Percentiles rank a stretch among this genome's conserved stretches.
Evolutionary conservation across 2,888 invertebrate species (phyloP).

Genomic region (Stenchaetothrips biformis): DNA sequence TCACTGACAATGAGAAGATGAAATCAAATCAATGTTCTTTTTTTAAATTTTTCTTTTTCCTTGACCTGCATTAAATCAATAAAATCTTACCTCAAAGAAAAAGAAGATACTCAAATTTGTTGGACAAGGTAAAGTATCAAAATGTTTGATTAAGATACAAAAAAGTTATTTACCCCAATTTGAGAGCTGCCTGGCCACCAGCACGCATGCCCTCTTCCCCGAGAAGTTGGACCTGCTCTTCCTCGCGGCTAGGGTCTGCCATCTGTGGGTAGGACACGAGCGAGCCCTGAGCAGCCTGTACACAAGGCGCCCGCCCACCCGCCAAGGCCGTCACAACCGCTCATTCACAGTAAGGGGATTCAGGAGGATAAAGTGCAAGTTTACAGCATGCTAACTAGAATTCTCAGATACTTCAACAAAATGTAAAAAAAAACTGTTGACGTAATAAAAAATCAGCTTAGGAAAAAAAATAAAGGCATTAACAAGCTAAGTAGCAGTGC

Average conservation of each 20-base stretch:
- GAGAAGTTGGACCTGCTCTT: slow-evolving; percentile 92
- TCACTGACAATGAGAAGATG: not conserved
- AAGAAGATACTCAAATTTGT: not conserved
- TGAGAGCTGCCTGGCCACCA: slow-evolving; percentile 87
- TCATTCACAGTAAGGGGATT: slow-evolving; percentile 31
- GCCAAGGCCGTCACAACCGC: slow-evolving; percentile 32
- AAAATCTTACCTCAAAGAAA: not conserved
- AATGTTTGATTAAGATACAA: slow-evolving; percentile 27
- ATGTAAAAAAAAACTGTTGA: not conserved
- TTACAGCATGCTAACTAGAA: slow-evolving; percentile 23
- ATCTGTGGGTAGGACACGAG: slow-evolving; percentile 75
- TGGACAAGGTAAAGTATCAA: not conserved
- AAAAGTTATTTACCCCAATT: slow-evolving; percentile 74
- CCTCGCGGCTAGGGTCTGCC: slow-evolving; percentile 94
- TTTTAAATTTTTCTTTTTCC: not conserved
- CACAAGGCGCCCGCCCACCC: slow-evolving; percentile 54
- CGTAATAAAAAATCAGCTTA: slow-evolving; percentile 27
- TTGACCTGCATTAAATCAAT: not conserved
- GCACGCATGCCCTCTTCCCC: slow-evolving; percentile 93
- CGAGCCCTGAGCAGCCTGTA: slow-evolving; percentile 66
- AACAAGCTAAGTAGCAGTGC: slow-evolving; percentile 28
- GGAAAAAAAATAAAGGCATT: slow-evolving; percentile 28
- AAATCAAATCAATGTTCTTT: not conserved
- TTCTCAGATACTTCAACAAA: slow-evolving; percentile 6
- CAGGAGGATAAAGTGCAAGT: slow-evolving; percentile 30